phyloP scores from a whole-genome alignment of 2,113 vertebrate species.

The Neolamprologus modestus region DNA sequence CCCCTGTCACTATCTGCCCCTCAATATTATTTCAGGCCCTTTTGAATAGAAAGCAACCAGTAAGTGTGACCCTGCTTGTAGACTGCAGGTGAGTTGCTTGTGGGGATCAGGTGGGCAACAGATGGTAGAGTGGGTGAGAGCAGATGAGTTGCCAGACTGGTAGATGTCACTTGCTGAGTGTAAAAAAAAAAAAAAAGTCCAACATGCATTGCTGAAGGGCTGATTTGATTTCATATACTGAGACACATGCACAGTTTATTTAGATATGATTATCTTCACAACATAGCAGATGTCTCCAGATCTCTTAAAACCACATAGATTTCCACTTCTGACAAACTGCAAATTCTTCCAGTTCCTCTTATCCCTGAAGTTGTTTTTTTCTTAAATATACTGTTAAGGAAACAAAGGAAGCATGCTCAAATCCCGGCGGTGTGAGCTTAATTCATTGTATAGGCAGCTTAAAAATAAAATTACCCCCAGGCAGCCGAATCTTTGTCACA shows the following conservation, averaged over 20 bases:
- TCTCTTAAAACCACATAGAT: background rate
- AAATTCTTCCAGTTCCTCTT: background rate
- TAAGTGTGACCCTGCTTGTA: background rate
- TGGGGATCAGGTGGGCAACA: constrained; percentile 41
- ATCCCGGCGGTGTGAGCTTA: constrained; percentile 17
- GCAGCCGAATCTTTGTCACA: constrained; percentile 30
- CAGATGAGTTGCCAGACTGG: constrained; percentile 36
- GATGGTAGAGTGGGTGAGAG: constrained; percentile 44
- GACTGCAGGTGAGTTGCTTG: background rate
- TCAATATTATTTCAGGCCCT: background rate
- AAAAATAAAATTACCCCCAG: constrained; percentile 24
- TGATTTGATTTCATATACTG: background rate
- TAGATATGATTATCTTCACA: background rate
- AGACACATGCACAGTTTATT: background rate
- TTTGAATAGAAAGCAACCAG: background rate
- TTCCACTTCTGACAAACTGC: background rate
- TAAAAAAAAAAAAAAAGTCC: background rate
- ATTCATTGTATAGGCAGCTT: constrained; percentile 13
- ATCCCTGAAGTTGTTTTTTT: background rate
- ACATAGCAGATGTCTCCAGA: background rate
- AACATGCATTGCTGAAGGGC: background rate
- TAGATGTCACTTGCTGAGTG: constrained; percentile 5
- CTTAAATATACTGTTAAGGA: background rate
- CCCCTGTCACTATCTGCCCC: background rate
- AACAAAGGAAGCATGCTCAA: constrained; percentile 7